Evolutionary conservation across 2,888 invertebrate species (phyloP), one percentile per base, ranked within the genome.

Genomic region (Exocentrus adspersus): DNA sequence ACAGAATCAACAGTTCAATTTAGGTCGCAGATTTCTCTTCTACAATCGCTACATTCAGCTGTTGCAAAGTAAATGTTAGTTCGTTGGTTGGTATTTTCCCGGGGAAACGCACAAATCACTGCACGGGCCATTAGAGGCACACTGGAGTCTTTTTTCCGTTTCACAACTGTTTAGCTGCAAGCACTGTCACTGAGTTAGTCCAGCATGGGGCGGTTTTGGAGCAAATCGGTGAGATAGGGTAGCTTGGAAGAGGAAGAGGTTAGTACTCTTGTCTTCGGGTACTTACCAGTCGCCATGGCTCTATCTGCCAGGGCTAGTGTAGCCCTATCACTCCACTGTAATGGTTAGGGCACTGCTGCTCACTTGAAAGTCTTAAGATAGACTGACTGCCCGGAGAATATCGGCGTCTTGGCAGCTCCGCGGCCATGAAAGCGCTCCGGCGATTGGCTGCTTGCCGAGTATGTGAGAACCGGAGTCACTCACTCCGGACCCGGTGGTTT

Each of bases 241-340:
- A 52, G 65, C n/a, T n/a, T 19, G 46, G 28, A 9, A 30, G 19
- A 12, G 17, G 46, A 12, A 42, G n/a, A 10, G 19, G 62, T 62
- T 48, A 56, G 65, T 67, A 62, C 64, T 19, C 5, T 24, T 45
- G 7, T 56, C 17, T 37, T 30, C 21, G 48, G n/a, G n/a, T n/a
- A 75, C 77, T 77, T 75, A 77, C 77, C 77, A 71, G 73, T 77
- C 75, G 77, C 77, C 77, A 77, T 77, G 77, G 77, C 77, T 67
- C 68, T 69, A 60, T 66, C 70, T 71, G 77, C 76, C 77, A 77
- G 76, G 77, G 77, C 77, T 72, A 56, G 67, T 62, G 64, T 67
- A 60, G 74, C 76, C 77, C 75, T 73, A 74, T 75, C 75, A 75
- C 75, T 77, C 77, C 76, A 77, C 76, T 74, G 64, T 75, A 61